These are phyloP conservation scores for Lucifuga dentata DNA, from an alignment of 2,113 vertebrate species.

Conservation along the genomic window DNA sequence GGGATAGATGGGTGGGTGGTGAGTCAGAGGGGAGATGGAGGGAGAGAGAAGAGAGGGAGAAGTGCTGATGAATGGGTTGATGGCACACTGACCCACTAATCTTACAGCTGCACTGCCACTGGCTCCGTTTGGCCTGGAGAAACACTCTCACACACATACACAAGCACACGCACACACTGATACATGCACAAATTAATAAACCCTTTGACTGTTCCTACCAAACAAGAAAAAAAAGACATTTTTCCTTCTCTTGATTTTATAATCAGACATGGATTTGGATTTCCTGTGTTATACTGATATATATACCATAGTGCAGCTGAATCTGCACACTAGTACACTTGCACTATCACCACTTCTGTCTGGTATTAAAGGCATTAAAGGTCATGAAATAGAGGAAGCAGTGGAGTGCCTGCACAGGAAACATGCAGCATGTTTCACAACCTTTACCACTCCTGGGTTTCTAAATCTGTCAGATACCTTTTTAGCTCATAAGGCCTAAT, in stretches of 20 bases:
- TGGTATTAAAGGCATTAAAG: conserved; percentile 18
- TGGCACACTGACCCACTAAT: conserved; percentile 87
- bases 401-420: conserved; percentile 32
- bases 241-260: not conserved
- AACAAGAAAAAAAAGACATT: not conserved
- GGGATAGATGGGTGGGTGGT: conserved; percentile 48
- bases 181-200: conserved; percentile 26
- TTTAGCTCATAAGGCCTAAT: conserved; percentile 7
- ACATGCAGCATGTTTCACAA: conserved; percentile 39
- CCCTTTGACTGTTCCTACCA: conserved; percentile 7
- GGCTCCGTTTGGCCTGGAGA: conserved; percentile 70
- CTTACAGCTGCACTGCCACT: conserved; percentile 74
- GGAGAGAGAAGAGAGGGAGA: conserved; percentile 54
- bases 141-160: conserved; percentile 37
- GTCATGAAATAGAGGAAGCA: conserved; percentile 49
- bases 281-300: conserved; percentile 2
- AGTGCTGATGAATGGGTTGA: conserved; percentile 79
- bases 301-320: not conserved
- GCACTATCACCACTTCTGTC: conserved; percentile 12
- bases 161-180: conserved; percentile 16
- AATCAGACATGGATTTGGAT: not conserved
- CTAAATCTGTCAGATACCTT: conserved; percentile 38
- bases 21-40: conserved; percentile 63
- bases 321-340: conserved; percentile 24
- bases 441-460: conserved; percentile 18